Evolutionary conservation across 2,797 vertebrate species (phyloP).

Genomic region (Acanthopagrus latus): DNA sequence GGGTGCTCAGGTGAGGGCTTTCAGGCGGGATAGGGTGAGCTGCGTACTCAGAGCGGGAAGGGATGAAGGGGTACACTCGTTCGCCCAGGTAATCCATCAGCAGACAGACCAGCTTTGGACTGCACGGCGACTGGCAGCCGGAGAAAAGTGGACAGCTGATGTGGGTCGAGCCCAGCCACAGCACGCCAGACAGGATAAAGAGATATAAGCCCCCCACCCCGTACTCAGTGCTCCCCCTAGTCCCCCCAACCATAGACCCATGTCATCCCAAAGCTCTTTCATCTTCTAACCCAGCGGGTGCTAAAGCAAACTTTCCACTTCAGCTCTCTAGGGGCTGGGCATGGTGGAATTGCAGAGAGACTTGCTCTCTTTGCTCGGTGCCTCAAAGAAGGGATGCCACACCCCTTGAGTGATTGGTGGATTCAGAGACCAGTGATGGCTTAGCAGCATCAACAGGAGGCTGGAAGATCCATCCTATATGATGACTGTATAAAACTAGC

Average conservation of each 20-base stretch:
- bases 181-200: conserved; percentile 87
- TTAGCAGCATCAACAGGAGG: conserved; percentile 57
- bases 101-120: conserved; percentile 86
- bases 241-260: conserved; percentile 66
- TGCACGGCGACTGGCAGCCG: conserved; percentile 71
- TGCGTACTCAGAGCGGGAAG: conserved; percentile 56
- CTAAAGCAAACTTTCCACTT: conserved; percentile 88
- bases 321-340: conserved; percentile 74
- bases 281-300: conserved; percentile 82
- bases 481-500: conserved; percentile 48
- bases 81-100: conserved; percentile 84
- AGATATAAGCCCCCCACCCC: conserved; percentile 78
- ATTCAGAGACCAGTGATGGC: conserved; percentile 55
- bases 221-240: conserved; percentile 56
- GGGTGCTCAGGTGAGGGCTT: conserved; percentile 81
- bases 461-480: conserved; percentile 32
- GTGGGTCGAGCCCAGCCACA: conserved; percentile 72
- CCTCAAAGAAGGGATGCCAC: conserved; percentile 66
- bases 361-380: conserved; percentile 53
- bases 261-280: conserved; percentile 83
- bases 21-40: conserved; percentile 43
- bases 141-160: conserved; percentile 83
- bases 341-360: conserved; percentile 71
- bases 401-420: conserved; percentile 63
- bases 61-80: conserved; percentile 67